Base-by-base conservation (phyloP, 2,888 invertebrate genomes). In the Myathropa florea region DNA sequence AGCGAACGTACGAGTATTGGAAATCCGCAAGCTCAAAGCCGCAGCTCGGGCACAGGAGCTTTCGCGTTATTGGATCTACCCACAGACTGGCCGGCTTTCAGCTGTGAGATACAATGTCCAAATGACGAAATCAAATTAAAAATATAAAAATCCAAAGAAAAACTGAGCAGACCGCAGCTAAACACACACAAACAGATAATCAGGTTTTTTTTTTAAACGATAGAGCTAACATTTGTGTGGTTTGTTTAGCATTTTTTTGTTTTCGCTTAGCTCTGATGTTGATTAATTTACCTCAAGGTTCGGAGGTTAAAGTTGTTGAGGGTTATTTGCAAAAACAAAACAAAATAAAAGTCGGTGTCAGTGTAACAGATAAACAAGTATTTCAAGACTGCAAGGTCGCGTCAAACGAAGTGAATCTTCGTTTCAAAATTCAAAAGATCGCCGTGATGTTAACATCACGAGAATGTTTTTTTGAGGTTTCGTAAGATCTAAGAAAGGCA, bases 251-350 rank as follows among this genome's bases (percentile, higher is more conserved):
- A 33, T 73, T 80, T 30, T 30, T 72, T 72, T 26, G 24, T 26
- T 39, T n/a, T 24, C 23, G 24, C 14, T 67, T 23, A 26, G 46
- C 18, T 46, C 46, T 65, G 53, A 59, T 30, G 76, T 64, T 80
- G 60, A 80, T 83, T 80, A 75, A 75, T 71, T 75, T 55, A 60
- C 55, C 70, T 75, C 80, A 84, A 84, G 83, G 83, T 71, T 80
- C 39, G 64, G 53, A 28, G 33, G 61, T 73, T 64, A 18, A 70
- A 75, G 73, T 70, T 36, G 68, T 59, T 78, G 61, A 12, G 55
- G 55, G 61, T 68, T 60, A 23, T 33, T 63, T 39, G 30, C 7
- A 23, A 18, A 60, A 26, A 10, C 10, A 33, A 33, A 10, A 33
- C 10, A 33, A 12, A 30, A 55, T 7, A 18, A 4, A 39, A 39